Base-by-base conservation (phyloP, 2,113 vertebrate genomes). In the zebrafish (Danio rerio) region DNA sequence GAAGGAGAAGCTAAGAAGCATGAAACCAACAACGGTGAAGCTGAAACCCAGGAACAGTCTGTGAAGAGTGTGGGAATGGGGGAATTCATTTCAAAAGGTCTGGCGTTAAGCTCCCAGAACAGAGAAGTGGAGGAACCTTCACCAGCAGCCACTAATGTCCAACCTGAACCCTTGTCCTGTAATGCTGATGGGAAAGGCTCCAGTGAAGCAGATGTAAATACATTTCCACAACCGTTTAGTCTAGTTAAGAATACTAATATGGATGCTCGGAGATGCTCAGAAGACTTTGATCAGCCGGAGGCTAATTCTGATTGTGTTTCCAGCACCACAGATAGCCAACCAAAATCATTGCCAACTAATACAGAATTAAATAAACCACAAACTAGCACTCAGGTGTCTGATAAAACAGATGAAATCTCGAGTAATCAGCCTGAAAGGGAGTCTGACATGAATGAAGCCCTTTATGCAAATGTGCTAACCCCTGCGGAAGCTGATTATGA, bases 1-100 rank as follows among this genome's bases (percentile, higher is more conserved):
- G 59, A 78, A 79, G 80, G 53, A 62, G 83, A 84, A 40, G 69
- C 69, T 40, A 73, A 69, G 53, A 58, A 43, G 18, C 21, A 50
- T n/a, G 66, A 6, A 76, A 42, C 21, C 9, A 75, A 83, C 31
- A 40, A 49, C 43, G 42, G 68, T 56, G 52, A 72, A 12, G 73
- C 21, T 55, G 63, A 71, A 16, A 20, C 47, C 65, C 43, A 78
- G 12, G 49, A 55, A 47, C 63, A 75, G 56, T 59, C 56, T 18
- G 16, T 53, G 12, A 73, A 20, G 18, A 66, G 31, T 42, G 55
- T 10, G 69, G 53, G 49, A 45, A 78, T 66, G 61, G 72, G 43
- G 16, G 50, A 43, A 43, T 62, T 74, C 5, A 20, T 81, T 81
- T 58, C 79, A 50, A 81, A 81, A 71, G 56, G 43, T 31, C 20